Conservation (phyloP, 2,113 vertebrate species). For the Centropristis striata region DNA sequence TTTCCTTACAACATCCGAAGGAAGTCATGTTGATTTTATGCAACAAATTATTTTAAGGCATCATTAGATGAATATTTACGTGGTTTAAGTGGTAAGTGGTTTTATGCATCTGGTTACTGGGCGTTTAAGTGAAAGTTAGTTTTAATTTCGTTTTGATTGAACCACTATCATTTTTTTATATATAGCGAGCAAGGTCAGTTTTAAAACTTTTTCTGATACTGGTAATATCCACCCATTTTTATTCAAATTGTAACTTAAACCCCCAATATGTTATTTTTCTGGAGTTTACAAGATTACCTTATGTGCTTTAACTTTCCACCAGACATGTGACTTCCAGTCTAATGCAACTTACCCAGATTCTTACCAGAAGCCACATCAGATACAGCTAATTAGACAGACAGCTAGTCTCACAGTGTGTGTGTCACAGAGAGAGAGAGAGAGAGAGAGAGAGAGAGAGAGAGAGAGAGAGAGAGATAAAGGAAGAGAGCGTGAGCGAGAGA, state of each 20-base stretch:
- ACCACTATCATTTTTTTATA: neutral
- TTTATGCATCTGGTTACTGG: too few species aligned
- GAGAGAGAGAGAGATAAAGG: slow-evolving; percentile 15
- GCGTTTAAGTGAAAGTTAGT: too few species aligned
- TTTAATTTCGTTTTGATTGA: too few species aligned
- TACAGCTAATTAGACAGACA: slow-evolving; percentile 72
- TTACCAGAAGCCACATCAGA: slow-evolving; percentile 86
- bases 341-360: slow-evolving; percentile 76
- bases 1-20: too few species aligned
- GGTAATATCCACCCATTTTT: neutral
- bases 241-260: neutral
- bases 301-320: slow-evolving; percentile 76
- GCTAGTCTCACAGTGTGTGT: slow-evolving; percentile 44
- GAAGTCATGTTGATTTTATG: too few species aligned
- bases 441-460: slow-evolving; percentile 14
- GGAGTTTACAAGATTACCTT: slow-evolving; percentile 70
- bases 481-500: slow-evolving; percentile 12
- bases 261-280: slow-evolving; percentile 59
- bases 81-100: too few species aligned
- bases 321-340: slow-evolving; percentile 86
- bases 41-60: too few species aligned
- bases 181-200: neutral
- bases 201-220: neutral
- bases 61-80: too few species aligned
- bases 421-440: slow-evolving; percentile 27